phyloP scores from a whole-genome alignment of 2,113 vertebrate genomes.

The Formicarius rufipectus region DNA sequence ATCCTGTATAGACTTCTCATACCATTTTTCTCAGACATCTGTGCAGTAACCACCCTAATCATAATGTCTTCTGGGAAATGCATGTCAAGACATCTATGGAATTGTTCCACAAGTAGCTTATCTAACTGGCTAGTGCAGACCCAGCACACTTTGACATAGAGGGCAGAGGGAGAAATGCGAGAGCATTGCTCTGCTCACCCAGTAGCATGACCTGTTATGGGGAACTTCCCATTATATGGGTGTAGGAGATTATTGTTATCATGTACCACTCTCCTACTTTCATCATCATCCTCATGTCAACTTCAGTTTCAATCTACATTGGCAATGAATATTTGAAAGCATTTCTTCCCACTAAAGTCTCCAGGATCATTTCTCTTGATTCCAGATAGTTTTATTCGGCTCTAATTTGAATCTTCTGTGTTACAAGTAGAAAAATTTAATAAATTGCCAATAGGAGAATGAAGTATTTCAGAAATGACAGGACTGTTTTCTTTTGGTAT shows the following conservation, averaged over 20 bases:
- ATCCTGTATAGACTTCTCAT: background rate
- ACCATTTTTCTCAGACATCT: background rate
- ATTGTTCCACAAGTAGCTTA: too few relatives aligned
- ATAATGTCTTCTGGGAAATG: background rate
- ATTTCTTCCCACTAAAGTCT: background rate
- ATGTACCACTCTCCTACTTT: background rate
- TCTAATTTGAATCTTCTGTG: background rate
- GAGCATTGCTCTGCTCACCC: background rate
- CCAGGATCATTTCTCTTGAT: background rate
- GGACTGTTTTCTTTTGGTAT: background rate
- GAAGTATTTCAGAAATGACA: background rate
- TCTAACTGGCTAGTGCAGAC: background rate
- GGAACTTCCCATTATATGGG: background rate
- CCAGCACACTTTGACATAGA: background rate
- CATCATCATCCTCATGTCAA: background rate
- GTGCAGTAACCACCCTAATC: background rate
- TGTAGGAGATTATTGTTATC: background rate
- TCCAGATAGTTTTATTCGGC: background rate
- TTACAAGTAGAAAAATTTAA: background rate
- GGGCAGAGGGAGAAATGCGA: background rate
- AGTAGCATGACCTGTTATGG: background rate
- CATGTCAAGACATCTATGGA: background rate
- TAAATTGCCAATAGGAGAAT: background rate
- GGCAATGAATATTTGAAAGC: background rate
- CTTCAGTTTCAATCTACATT: background rate